phyloP scores from a whole-genome alignment of 2,888 invertebrate species.

The Tanaodytes sp. region DNA sequence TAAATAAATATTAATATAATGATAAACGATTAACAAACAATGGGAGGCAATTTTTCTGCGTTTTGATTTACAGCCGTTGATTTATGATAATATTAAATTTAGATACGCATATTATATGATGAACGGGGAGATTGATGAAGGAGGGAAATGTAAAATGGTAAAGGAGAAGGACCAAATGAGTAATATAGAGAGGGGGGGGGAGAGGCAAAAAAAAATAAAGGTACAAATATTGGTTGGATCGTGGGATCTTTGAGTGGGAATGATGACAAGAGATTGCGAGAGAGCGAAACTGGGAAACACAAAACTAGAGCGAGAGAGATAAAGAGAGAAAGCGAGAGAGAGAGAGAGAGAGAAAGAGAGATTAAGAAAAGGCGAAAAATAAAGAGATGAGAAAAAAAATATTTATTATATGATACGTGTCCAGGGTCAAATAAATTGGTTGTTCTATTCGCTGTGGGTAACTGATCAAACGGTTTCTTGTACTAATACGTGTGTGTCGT shows the following conservation, averaged over 20 bases:
- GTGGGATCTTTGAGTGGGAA: slow-evolving; percentile 53
- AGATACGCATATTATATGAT: too few species aligned
- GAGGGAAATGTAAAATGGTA: too few species aligned
- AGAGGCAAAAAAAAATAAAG: slow-evolving; percentile 26
- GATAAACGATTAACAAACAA: too few species aligned
- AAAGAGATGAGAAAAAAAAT: slow-evolving; percentile 54
- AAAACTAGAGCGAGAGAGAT: slow-evolving; percentile 43
- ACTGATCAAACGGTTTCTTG: slow-evolving; percentile 49
- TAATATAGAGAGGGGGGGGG: too few species aligned
- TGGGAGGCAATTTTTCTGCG: too few species aligned
- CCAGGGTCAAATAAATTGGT: slow-evolving; percentile 56
- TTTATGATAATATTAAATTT: too few species aligned
- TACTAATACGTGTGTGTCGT: slow-evolving; percentile 54
- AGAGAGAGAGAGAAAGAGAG: slow-evolving; percentile 32
- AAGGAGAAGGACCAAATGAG: too few species aligned
- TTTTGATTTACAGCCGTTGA: too few species aligned
- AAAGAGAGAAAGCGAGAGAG: slow-evolving; percentile 24
- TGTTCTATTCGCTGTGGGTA: slow-evolving; percentile 49
- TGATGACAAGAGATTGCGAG: slow-evolving; percentile 48
- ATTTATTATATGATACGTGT: slow-evolving; percentile 57
- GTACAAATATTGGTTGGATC: slow-evolving; percentile 56
- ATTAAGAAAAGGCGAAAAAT: slow-evolving; percentile 53
- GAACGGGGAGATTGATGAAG: too few species aligned
- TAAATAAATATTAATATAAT: too few species aligned
- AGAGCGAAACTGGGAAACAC: slow-evolving; percentile 39